Evolutionary conservation across 2,888 invertebrate species (phyloP).

Genomic region (Hirtodrosophila confusa): DNA sequence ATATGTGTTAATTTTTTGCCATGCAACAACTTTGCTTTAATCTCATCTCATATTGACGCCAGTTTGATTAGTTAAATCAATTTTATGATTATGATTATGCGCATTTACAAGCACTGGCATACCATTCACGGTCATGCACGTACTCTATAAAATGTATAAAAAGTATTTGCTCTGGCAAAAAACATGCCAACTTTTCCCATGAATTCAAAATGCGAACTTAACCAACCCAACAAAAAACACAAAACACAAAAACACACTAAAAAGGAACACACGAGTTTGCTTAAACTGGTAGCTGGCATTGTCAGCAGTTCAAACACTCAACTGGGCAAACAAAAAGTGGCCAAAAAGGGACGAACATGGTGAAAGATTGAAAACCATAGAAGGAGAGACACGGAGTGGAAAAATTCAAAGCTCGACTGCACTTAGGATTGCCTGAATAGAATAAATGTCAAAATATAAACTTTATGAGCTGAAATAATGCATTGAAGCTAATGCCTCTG

Average conservation of each 20-base stretch:
- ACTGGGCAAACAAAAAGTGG: constrained; percentile 54
- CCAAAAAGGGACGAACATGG: constrained; percentile 22
- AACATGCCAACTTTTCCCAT: constrained; percentile 69
- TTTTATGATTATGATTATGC: constrained; percentile 67
- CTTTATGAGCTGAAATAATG: constrained; percentile 44
- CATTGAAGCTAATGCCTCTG: constrained; percentile 13
- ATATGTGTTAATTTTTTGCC: constrained; percentile 69
- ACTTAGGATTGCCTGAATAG: constrained; percentile 24
- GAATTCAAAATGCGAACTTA: constrained; percentile 65
- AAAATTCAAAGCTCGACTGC: constrained; percentile 7
- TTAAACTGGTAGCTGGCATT: constrained; percentile 49
- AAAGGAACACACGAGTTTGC: constrained; percentile 20
- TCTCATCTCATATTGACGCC: constrained; percentile 43
- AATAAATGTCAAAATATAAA: constrained; percentile 49
- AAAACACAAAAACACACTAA: not conserved
- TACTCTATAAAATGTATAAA: constrained; percentile 36
- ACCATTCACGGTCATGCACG: constrained; percentile 54
- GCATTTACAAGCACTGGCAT: constrained; percentile 26
- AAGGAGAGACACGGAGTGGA: not conserved
- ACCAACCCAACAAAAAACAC: constrained; percentile 41
- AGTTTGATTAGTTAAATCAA: constrained; percentile 75
- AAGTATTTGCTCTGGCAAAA: constrained; percentile 18
- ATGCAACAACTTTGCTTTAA: constrained; percentile 31
- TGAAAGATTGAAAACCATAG: constrained; percentile 41
- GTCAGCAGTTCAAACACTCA: constrained; percentile 58